These are phyloP conservation scores for Protosalanx chinensis DNA, from an alignment of 2,797 vertebrate genomes.

Conservation along the genomic window DNA sequence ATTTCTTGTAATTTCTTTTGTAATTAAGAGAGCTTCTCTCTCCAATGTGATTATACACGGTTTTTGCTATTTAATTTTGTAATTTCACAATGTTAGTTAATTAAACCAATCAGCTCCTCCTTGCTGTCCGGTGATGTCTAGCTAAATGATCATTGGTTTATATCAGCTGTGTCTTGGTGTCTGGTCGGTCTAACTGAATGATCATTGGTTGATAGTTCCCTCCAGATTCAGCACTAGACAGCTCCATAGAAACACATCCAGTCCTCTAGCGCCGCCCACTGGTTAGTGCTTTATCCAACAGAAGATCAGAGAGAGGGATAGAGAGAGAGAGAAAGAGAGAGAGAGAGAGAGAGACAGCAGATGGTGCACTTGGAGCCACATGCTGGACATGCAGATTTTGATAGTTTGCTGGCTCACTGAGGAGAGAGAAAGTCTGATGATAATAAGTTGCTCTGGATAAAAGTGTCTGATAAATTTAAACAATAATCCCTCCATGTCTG, in stretches of 20 bases:
- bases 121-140: no score
- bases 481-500: neutral
- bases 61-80: conserved; percentile 31
- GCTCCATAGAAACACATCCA: neutral
- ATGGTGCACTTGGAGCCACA: conserved; percentile 21
- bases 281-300: neutral
- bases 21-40: neutral
- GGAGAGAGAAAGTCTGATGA: neutral
- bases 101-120: conserved; percentile 13
- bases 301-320: no score
- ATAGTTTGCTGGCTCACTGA: neutral
- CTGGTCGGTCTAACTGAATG: conserved; percentile 2
- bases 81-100: conserved; percentile 36
- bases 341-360: no score
- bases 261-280: conserved; percentile 21
- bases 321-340: no score
- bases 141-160: no score
- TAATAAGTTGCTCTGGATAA: no score
- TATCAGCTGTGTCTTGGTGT: no score
- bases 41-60: conserved; percentile 11
- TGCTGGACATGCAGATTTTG: neutral
- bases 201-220: neutral
- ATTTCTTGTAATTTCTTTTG: neutral
- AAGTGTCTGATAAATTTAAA: no score
- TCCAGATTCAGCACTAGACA: conserved; percentile 27